Conservation (phyloP, 2,797 vertebrate species). For the Scomberomorus guttatus region DNA sequence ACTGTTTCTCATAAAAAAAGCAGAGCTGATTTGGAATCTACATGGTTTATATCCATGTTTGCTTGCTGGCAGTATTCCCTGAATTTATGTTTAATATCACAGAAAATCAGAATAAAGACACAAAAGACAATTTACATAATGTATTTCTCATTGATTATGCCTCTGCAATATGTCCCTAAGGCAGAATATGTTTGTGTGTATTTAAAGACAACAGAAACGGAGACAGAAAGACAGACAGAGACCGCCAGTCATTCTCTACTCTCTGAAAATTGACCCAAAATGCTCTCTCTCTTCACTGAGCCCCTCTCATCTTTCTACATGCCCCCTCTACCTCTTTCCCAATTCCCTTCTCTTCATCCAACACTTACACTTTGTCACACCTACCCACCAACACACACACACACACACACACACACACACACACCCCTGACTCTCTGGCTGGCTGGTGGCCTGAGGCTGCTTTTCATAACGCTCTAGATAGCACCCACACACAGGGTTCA, state of each 20-base stretch:
- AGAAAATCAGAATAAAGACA: not conserved
- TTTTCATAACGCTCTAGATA: conserved; percentile 84
- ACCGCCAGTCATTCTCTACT: not conserved
- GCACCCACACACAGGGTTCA: conserved; percentile 64
- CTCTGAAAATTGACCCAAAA: not conserved
- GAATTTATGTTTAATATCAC: not conserved
- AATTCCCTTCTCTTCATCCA: conserved; percentile 14
- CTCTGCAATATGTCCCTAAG: not conserved
- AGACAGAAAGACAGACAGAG: no score
- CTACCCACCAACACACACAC: conserved; percentile 20
- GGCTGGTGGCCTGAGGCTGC: conserved; percentile 74
- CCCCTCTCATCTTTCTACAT: not conserved
- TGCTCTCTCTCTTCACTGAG: not conserved
- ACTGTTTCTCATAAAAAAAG: no score
- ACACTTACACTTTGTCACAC: conserved; percentile 12
- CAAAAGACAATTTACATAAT: not conserved
- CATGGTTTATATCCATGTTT: no score
- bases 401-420: conserved; percentile 26
- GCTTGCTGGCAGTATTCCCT: no score
- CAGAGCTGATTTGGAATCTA: no score
- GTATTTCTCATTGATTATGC: not conserved
- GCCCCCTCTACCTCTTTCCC: not conserved
- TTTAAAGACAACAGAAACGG: not conserved
- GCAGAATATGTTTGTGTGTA: not conserved
- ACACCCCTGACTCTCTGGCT: conserved; percentile 31